phyloP scores from a whole-genome alignment of 2,888 invertebrate genomes.

The Romanomermis culicivorax region DNA sequence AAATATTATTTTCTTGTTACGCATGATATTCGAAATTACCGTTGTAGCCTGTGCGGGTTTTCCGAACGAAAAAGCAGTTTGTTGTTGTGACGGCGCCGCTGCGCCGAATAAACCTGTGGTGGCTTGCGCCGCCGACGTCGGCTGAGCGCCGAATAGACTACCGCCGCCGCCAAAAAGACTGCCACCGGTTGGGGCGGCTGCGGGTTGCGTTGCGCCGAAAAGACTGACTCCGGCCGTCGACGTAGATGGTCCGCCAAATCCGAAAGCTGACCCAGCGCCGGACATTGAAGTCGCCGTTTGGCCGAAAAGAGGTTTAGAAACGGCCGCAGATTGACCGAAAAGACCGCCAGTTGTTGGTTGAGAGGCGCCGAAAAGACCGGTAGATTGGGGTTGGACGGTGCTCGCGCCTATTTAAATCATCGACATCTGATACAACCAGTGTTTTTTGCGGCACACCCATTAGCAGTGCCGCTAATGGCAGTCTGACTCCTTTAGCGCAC shows the following conservation, averaged over 20 bases:
- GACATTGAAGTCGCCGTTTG: slow-evolving; percentile 19
- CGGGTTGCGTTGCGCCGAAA: slow-evolving; percentile 22
- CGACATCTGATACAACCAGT: no score
- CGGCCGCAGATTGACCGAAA: slow-evolving; percentile 16
- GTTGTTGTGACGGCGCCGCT: neutral
- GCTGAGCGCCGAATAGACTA: neutral
- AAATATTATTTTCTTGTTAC: no score
- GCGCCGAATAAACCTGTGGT: neutral
- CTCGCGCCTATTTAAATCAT: no score
- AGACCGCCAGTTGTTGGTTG: slow-evolving; percentile 14
- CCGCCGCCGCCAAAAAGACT: slow-evolving; percentile 16
- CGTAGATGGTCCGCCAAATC: neutral
- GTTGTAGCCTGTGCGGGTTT: slow-evolving; percentile 1
- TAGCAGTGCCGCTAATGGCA: no score
- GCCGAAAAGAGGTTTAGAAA: slow-evolving; percentile 40
- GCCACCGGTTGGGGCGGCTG: slow-evolving; percentile 10
- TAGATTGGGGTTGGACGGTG: neutral
- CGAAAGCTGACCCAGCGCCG: neutral
- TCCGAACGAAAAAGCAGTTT: slow-evolving; percentile 2
- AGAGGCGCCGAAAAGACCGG: slow-evolving; percentile 13
- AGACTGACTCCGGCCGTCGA: slow-evolving; percentile 13
- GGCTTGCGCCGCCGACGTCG: neutral
- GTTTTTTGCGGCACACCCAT: no score
- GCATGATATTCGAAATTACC: no score
- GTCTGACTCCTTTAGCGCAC: no score